phyloP scores from a whole-genome alignment of 1,140 invertebrate species.

The Drosophila azteca region DNA sequence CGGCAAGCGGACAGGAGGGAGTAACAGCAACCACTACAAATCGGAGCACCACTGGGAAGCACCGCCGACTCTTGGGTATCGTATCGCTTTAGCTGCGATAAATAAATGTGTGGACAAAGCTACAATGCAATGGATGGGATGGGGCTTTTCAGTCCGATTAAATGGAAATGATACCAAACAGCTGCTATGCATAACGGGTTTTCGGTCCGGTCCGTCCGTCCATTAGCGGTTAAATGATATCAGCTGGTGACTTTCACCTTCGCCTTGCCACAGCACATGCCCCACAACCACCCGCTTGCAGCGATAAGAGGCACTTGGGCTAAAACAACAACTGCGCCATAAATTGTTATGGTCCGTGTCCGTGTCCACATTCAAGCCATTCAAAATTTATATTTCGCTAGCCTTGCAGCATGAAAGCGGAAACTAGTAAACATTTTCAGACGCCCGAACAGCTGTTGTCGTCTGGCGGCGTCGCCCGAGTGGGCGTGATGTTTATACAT shows the following conservation, averaged over 20 bases:
- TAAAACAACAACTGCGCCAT: not conserved
- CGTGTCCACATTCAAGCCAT: not conserved
- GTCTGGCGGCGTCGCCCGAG: constrained; percentile 13
- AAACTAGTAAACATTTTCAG: not conserved
- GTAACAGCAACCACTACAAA: constrained; percentile 10
- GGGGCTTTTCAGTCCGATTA: constrained; percentile 20
- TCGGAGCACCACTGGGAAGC: constrained; percentile 21
- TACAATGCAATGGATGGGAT: not conserved
- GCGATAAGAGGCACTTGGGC: constrained; percentile 27
- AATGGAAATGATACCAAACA: constrained; percentile 21
- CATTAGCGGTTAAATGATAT: constrained; percentile 2
- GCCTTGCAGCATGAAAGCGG: constrained; percentile 13
- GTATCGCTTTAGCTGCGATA: not conserved
- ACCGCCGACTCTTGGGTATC: constrained; percentile 2
- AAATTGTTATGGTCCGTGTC: too few relatives aligned
- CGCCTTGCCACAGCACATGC: constrained; percentile 53
- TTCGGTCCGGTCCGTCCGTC: constrained; percentile 1
- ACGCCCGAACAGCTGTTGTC: constrained; percentile 37
- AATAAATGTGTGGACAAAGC: not conserved
- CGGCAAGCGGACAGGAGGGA: constrained; percentile 1
- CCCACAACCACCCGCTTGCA: not conserved
- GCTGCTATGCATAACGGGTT: constrained; percentile 39
- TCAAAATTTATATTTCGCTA: constrained; percentile 7
- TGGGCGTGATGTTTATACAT: constrained; percentile 23
- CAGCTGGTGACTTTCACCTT: constrained; percentile 79